Evolutionary conservation across 1,140 invertebrate species (phyloP), one percentile per base, ranked within the genome.

Genomic region (Rhyzopertha dominica): DNA sequence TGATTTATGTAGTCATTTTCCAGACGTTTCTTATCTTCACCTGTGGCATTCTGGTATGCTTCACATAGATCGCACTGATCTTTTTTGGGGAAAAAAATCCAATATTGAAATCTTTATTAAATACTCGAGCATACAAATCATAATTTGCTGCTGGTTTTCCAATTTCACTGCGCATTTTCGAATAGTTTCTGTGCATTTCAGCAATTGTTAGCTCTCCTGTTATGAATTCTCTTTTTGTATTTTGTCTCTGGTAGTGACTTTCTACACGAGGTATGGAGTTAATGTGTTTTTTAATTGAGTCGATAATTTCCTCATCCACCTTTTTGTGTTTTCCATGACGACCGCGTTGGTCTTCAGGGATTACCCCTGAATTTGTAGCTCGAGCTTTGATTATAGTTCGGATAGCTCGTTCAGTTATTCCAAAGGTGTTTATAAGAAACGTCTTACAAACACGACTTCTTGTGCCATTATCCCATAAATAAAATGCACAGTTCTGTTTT

Each of bases 21-120:
- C 29, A 57, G 34, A 13, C 48, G 43, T 8, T 34, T 13, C 35
- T 57, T 61, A 35, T 56, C 48, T 40, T 58, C 48, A 25, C 37
- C 44, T 10, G 48, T 49, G n/a, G 50, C 36, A 52, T 61, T 58
- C 34, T 64, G 56, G 34, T 49, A 65, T 8, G 47, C 47, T 42
- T 55, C 51, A 45, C 63, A 68, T 8, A 40, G 25, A 39, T 69
- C 55, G 36, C 65, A 67, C 29, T 60, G 57, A 52, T 68, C 63
- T 49, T 70, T 70, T 52, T 63, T 68, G 3, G 62, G 62, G 37
- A 51, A 35, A 57, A 59, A 45, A 64, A 67, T 43, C 40, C 39
- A 38, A 67, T 51, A 55, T 64, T 65, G 22, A 65, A 68, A 36
- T 65, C 39, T 8, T 17, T 54, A 30, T 60, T 58, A 46, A 62